Base-by-base conservation (phyloP, 2,113 vertebrate genomes). In the Festucalex cinctus region DNA sequence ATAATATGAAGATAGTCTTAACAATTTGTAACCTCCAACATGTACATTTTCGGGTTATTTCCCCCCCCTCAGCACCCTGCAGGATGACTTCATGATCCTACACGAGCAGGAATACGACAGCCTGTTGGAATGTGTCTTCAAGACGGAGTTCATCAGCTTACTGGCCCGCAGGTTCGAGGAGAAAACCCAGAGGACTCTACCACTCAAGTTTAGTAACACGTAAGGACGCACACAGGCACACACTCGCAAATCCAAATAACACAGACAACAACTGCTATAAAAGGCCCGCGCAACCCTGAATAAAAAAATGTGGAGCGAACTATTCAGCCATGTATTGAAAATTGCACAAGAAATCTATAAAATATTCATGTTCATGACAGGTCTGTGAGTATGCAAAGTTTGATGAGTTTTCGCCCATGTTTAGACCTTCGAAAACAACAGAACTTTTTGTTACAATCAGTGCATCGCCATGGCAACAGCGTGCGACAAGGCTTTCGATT, bases 101-200 rank as follows among this genome's bases (percentile, higher is more conserved):
- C 96, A 98, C 0, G 97, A 98, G 81, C 95, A 98, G 86, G 96
- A 98, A 69, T 99, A 99, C 0, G 96, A 98, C 86, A 98, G 95
- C 74, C 91, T 99, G 88, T 92, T 98, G 0, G 95, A 99, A 59
- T 98, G 95, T 0, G 85, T 95, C 83, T 99, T 99, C 76, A 99
- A 99, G 88, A 98, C 97, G 0, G 97, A 99, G 85, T 97, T 99
- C 78, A 86, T 98, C 83, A 99, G 96, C 86, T 90, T 99, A 63
- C 90, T 99, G 78, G 83, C 94, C 2, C 96, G 94, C 60, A 92
- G 94, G 82, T 97, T 93, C 0, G 95, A 98, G 86, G 96, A 99
- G 72, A 96, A 93, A 83, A 97, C 94, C 1, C 95, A 96, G 85
- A 92, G 93, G 86, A 95, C 94, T 74, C 94, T 99, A 83, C 95